A percentile compares a stretch with the other conserved stretches of the same genome.
phyloP scores from a whole-genome alignment of 1,140 invertebrate genomes.

The Habropoda laboriosa region DNA sequence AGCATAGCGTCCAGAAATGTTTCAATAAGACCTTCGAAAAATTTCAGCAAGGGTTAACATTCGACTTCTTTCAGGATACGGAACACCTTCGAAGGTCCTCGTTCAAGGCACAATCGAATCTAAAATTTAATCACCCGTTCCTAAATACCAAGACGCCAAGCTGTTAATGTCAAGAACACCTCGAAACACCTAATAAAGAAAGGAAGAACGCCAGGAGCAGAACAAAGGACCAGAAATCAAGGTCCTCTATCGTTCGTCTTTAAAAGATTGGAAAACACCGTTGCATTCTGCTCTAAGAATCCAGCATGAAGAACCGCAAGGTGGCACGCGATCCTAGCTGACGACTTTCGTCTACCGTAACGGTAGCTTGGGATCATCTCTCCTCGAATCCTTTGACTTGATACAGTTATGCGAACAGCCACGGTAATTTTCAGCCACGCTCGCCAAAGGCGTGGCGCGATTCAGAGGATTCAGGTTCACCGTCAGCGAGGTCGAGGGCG shows the following conservation, averaged over 20 bases:
- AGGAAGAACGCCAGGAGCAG: no score
- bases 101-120: neutral
- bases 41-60: no score
- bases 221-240: conserved; percentile 45
- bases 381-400: conserved; percentile 13
- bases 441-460: conserved; percentile 27
- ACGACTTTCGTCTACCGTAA: conserved; percentile 34
- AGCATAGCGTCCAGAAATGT: no score
- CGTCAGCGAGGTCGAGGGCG: conserved; percentile 23
- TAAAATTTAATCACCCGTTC: neutral
- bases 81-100: neutral
- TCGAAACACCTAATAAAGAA: no score
- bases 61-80: no score
- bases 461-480: conserved; percentile 41
- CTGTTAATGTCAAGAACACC: conserved; percentile 32
- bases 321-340: conserved; percentile 11
- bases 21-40: no score
- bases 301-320: conserved; percentile 59
- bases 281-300: conserved; percentile 7
- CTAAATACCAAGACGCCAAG: neutral
- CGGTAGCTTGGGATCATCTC: conserved; percentile 50
- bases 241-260: no score
- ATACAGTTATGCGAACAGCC: conserved; percentile 54
- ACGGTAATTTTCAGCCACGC: conserved; percentile 41
- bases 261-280: neutral